phyloP scores from a whole-genome alignment of 2,797 vertebrate species.

The Prunella strophiata region DNA sequence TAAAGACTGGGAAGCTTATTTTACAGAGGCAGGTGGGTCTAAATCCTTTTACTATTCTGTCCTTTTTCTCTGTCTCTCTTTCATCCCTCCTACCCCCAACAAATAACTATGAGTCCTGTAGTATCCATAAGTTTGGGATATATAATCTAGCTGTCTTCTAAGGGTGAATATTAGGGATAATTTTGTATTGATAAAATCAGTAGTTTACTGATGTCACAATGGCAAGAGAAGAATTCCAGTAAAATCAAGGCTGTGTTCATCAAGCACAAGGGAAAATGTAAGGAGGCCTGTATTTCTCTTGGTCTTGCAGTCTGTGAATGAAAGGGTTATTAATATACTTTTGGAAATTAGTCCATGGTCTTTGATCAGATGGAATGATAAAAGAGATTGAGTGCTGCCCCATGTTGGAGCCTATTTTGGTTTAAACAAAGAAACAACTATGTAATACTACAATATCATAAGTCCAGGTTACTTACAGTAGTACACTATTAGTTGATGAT shows the following conservation, averaged over 20 bases:
- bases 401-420: background rate
- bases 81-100: background rate
- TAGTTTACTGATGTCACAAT: background rate
- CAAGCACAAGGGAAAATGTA: background rate
- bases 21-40: background rate
- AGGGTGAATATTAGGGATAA: background rate
- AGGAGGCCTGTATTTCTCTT: background rate
- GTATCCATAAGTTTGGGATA: background rate
- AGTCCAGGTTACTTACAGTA: background rate
- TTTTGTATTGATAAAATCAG: background rate
- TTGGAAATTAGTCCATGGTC: background rate
- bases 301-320: background rate
- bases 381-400: background rate
- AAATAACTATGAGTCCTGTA: background rate
- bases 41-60: background rate
- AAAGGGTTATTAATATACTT: background rate
- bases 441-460: background rate
- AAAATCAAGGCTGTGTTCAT: background rate
- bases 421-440: background rate
- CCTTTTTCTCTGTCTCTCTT: background rate
- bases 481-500: background rate
- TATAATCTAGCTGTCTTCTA: background rate
- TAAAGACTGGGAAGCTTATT: background rate
- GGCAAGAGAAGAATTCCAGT: background rate
- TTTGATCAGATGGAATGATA: background rate